Conservation (phyloP, 2,113 vertebrate genomes). For the Myiopsitta monachus region DNA sequence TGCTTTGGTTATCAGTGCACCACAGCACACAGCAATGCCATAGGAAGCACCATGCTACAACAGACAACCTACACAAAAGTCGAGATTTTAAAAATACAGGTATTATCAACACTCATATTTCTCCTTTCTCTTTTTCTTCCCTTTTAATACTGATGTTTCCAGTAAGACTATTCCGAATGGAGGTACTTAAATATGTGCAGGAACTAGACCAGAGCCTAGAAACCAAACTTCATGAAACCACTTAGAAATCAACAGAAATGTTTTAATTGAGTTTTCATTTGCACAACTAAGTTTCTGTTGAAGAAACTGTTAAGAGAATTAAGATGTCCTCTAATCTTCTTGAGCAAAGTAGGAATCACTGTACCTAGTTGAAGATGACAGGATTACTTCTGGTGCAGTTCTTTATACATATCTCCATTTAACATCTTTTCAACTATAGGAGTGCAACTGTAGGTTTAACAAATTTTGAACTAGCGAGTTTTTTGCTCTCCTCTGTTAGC, state of each 20-base stretch:
- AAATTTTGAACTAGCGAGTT: not conserved
- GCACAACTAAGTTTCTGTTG: not conserved
- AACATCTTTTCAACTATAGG: not conserved
- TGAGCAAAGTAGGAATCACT: not conserved
- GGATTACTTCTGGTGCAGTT: fast-evolving
- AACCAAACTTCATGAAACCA: not conserved
- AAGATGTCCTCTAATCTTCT: not conserved
- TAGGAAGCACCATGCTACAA: not conserved
- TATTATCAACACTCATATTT: not conserved
- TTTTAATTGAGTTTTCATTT: not conserved
- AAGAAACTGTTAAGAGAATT: not conserved
- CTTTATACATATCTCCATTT: not conserved
- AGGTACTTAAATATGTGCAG: not conserved
- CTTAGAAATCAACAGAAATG: not conserved
- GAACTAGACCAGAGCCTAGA: not conserved
- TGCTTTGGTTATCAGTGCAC: not conserved
- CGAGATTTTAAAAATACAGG: not conserved
- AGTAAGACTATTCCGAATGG: not conserved
- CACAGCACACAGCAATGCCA: not conserved
- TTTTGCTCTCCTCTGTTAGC: not conserved
- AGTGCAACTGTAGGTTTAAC: not conserved
- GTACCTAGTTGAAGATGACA: fast-evolving
- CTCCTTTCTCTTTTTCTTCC: fast-evolving
- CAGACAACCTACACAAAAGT: not conserved
- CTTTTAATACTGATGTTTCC: not conserved